A percentile compares a stretch with the other conserved stretches of the same genome.
Evolutionary conservation across 2,113 vertebrate genomes (phyloP).

Genomic region (Scomber colias): DNA sequence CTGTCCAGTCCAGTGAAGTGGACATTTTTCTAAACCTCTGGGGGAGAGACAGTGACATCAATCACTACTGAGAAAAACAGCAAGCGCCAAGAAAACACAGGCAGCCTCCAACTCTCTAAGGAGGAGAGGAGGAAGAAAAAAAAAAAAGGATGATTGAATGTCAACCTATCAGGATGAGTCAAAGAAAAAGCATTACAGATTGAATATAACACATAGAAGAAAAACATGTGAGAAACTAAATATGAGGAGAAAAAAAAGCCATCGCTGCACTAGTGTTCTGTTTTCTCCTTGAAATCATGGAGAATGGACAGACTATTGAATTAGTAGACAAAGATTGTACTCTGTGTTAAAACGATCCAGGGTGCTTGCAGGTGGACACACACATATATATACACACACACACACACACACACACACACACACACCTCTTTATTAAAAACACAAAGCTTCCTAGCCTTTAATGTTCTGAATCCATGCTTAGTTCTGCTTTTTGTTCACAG

Average conservation of each 20-base stretch:
- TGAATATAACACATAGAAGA: not conserved
- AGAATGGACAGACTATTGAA: not conserved
- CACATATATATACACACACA: not conserved
- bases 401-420: not conserved
- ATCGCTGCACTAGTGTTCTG: not conserved
- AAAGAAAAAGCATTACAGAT: not conserved
- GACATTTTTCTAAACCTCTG: conserved; percentile 43
- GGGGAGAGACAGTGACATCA: conserved; percentile 56
- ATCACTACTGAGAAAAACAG: conserved; percentile 58
- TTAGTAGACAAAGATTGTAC: not conserved
- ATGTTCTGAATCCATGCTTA: not conserved
- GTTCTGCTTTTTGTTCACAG: conserved; percentile 6
- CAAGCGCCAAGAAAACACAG: conserved; percentile 35
- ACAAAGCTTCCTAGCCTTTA: not conserved
- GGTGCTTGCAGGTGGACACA: not conserved
- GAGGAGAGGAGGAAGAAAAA: not conserved
- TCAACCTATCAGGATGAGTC: conserved; percentile 2
- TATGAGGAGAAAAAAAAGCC: not conserved
- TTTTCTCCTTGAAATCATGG: not conserved
- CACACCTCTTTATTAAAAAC: not conserved
- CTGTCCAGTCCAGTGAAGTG: conserved; percentile 24
- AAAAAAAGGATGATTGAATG: conserved; percentile 23
- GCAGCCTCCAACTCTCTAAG: conserved; percentile 10
- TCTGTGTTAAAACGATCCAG: not conserved
- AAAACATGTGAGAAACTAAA: not conserved